These are phyloP conservation scores for Monoplex corrugatus DNA, from an alignment of 2,888 invertebrate genomes.

Conservation along the genomic window DNA sequence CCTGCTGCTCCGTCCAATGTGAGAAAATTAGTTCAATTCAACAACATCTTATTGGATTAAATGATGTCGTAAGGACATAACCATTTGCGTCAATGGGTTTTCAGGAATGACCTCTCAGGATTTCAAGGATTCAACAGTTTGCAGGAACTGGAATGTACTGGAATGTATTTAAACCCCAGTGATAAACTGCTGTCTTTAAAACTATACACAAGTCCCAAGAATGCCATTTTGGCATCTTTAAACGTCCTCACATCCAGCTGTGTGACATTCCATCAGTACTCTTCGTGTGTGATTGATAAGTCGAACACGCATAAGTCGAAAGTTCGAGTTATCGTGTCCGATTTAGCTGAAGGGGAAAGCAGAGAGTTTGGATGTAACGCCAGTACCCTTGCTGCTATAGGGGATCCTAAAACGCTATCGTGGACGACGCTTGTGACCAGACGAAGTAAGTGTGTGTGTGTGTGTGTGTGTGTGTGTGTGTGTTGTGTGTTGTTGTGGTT, in stretches of 20 bases:
- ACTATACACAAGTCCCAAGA: neutral
- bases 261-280: slow-evolving; percentile 14
- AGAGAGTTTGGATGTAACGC: slow-evolving; percentile 29
- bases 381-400: neutral
- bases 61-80: neutral
- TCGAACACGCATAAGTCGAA: neutral
- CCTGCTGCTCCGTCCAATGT: too few species aligned
- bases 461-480: neutral
- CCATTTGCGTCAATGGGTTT: neutral
- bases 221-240: neutral
- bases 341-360: slow-evolving; percentile 29
- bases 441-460: slow-evolving; percentile 2
- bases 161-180: neutral
- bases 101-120: slow-evolving; percentile 11
- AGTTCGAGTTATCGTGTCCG: neutral
- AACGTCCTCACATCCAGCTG: slow-evolving; percentile 22
- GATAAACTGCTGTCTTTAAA: slow-evolving; percentile 21
- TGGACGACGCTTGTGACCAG: neutral
- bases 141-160: slow-evolving; percentile 43
- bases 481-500: neutral
- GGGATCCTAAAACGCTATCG: neutral
- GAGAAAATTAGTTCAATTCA: too few species aligned
- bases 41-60: too few species aligned
- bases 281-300: neutral
- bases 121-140: too few species aligned